phyloP scores from a whole-genome alignment of 2,888 invertebrate species.

The Leptinotarsa rubiginosa region DNA sequence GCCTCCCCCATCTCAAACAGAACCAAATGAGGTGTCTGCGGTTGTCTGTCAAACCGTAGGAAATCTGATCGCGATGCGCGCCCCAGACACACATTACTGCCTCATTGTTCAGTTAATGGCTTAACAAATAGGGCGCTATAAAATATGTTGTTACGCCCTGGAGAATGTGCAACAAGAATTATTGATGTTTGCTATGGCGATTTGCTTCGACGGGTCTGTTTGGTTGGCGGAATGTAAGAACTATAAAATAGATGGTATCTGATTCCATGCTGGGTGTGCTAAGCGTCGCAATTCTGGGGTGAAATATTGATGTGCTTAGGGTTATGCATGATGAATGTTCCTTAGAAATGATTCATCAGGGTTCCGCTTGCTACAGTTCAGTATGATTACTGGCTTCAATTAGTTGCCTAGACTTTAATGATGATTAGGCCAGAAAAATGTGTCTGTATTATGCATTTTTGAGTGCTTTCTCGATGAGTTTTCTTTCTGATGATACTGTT shows the following conservation, averaged over 20 bases:
- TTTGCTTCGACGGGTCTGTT: slow-evolving; percentile 18
- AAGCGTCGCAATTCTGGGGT: not conserved
- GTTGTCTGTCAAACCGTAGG: slow-evolving; percentile 44
- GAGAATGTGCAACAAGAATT: slow-evolving; percentile 28
- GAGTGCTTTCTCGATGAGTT: no score
- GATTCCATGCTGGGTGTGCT: slow-evolving; percentile 4
- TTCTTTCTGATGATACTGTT: no score
- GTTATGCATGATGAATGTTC: not conserved
- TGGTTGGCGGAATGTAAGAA: slow-evolving; percentile 16
- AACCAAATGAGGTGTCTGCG: slow-evolving; percentile 32
- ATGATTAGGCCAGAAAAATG: no score
- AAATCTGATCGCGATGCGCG: slow-evolving; percentile 50
- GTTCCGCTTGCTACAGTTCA: no score
- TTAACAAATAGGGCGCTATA: slow-evolving; percentile 53
- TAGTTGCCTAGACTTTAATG: no score
- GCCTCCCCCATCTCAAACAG: slow-evolving; percentile 22
- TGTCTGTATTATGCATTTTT: no score
- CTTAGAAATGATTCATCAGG: no score
- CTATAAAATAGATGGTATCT: slow-evolving; percentile 9
- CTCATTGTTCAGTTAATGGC: slow-evolving; percentile 55
- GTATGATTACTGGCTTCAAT: no score
- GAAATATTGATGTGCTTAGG: not conserved
- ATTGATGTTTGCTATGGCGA: slow-evolving; percentile 21
- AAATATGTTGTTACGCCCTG: slow-evolving; percentile 39
- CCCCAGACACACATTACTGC: slow-evolving; percentile 53